Percentiles rank a stretch among this genome's conserved stretches.
Evolutionary conservation across 2,888 invertebrate genomes (phyloP).

Genomic region (Asteroscopus sphinx): DNA sequence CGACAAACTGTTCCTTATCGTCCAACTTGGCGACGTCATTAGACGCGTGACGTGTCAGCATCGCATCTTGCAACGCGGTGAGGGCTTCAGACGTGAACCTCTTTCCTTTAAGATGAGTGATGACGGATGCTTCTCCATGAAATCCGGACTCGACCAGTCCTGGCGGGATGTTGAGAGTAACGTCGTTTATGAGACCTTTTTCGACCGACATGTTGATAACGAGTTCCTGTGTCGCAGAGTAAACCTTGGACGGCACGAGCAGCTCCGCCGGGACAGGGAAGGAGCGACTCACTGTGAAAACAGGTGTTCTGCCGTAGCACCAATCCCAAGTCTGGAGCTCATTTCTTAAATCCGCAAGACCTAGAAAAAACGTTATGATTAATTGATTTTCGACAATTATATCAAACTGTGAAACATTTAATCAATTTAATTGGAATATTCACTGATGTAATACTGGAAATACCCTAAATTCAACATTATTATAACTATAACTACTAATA

Average conservation of each 20-base stretch:
- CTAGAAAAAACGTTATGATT: conserved; percentile 71
- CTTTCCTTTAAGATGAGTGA: conserved; percentile 91
- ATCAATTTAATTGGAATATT: neutral
- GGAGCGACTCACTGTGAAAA: conserved; percentile 93
- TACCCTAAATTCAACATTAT: neutral
- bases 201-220: conserved; percentile 91
- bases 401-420: no score
- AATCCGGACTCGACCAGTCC: conserved; percentile 90
- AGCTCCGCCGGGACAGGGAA: conserved; percentile 90
- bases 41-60: conserved; percentile 78
- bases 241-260: conserved; percentile 79
- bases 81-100: conserved; percentile 91
- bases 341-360: conserved; percentile 92
- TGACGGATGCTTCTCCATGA: conserved; percentile 91
- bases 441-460: neutral
- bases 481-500: neutral
- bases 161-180: conserved; percentile 91
- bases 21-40: conserved; percentile 79
- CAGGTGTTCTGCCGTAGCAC: conserved; percentile 96
- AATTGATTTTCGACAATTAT: neutral
- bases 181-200: conserved; percentile 91
- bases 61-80: conserved; percentile 89
- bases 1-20: conserved; percentile 90
- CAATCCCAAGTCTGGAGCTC: conserved; percentile 95
- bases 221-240: conserved; percentile 85